Conservation (phyloP, 2,888 invertebrate genomes). For the Perizoma flavofasciatum region DNA sequence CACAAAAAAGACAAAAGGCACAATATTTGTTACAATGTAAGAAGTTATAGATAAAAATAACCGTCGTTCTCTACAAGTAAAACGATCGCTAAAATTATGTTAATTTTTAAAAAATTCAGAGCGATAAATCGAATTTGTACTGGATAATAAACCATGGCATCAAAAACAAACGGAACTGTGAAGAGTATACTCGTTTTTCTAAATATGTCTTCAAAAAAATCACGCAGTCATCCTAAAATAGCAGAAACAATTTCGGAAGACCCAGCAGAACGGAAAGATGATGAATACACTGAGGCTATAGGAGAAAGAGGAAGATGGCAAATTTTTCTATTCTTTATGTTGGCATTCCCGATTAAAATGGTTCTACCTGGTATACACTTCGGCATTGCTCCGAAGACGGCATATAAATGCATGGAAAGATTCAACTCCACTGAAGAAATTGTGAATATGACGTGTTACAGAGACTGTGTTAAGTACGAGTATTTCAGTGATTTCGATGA, state of each 20-base stretch:
- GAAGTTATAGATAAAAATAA: no score
- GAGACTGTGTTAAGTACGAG: conserved; percentile 76
- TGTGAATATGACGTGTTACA: conserved; percentile 70
- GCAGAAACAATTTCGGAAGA: no score
- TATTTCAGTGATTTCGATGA: conserved; percentile 85
- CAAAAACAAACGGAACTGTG: no score
- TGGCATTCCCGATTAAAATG: conserved; percentile 85
- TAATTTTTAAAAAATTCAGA: background rate
- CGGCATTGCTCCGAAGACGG: conserved; percentile 85
- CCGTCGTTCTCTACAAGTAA: no score
- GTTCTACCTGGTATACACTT: conserved; percentile 88
- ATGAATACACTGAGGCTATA: conserved; percentile 48
- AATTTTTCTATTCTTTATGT: conserved; percentile 78
- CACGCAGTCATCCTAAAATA: no score
- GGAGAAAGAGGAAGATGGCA: conserved; percentile 86
- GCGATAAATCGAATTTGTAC: background rate
- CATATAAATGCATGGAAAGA: conserved; percentile 68
- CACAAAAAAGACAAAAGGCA: no score
- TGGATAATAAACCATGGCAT: no score
- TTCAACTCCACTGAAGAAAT: conserved; percentile 48
- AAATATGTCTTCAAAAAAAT: no score
- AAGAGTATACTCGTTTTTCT: background rate
- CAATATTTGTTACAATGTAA: no score
- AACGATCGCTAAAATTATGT: no score
- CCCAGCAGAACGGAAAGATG: conserved; percentile 31